Base-by-base conservation (phyloP, 2,113 vertebrate genomes). In the Gobio gobio region DNA sequence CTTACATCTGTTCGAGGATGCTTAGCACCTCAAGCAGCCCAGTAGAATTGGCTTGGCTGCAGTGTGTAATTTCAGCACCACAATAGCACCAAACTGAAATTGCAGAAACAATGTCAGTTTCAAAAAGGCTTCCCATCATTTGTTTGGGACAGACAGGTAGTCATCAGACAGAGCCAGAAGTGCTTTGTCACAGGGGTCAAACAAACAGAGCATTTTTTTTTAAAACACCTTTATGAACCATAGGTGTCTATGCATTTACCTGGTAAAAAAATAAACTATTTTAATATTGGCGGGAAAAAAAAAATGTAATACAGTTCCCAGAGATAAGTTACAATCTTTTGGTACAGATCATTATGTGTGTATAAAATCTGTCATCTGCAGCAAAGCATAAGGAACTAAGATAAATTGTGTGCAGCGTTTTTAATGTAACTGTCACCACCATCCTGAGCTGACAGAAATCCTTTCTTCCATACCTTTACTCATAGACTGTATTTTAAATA, bases 391-490 rank as follows among this genome's bases (percentile, higher is more conserved):
- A 40, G 33, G 20, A 58, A n/a, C 9, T 78, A 10, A n/a, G 75
- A 77, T 77, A 77, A 77, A 77, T 54, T 33, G 29, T 1, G 1
- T 77, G 5, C 6, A 24, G 54, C 5, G 3, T 24, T 78, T 78
- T 78, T 78, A 78, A 78, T 78, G 77, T 78, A 78, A 45, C 56
- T 78, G 77, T 61, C 77, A 61, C 22, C 22, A 61, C 13, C 18
- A 61, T n/a, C 33, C 49, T 10, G 47, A 26, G 72, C 72, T 73
- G 43, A 70, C 66, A 82, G 3, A 83, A 66, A 70, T 61, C 8
- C 43, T 86, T 59, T 51, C 8, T 86, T 82, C 45, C 70, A 43
- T 81, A 63, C 36, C 20, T 33, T 85, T 49, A 43, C 85, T 58
- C 49, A 26, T 40, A 36, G 29, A 18, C 22, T 29, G 9, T 14